Evolutionary conservation across 2,797 vertebrate species (phyloP), one percentile per base, ranked within the genome.

Genomic region (Myotis planiceps): DNA sequence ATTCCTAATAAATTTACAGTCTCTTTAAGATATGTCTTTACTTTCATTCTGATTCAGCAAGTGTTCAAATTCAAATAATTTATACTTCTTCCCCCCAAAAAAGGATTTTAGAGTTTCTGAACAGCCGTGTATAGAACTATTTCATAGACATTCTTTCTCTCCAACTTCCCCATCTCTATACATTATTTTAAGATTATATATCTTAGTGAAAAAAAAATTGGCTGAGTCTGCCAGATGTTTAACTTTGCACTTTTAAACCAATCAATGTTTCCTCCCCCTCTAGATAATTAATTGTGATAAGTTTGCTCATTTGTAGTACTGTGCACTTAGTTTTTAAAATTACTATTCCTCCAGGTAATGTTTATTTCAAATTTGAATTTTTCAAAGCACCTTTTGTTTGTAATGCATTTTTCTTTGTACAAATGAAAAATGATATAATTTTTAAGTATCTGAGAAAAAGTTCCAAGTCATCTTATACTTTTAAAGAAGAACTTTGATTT

Each of bases 381-480:
- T 95, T 88, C 66, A 69, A 82, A 63, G 45, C n/a, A 34, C 25
- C 21, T 85, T 95, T 93, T 94, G 60, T 94, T 83, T 47, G 21
- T 63, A 63, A 29, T 94, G 15, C 2, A 23, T 55, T 91, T 51
- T 81, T 90, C 42, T 86, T 89, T n/a, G n/a, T 75, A 75, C 68
- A 94, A 83, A 72, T 89, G 16, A 95, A 83, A 82, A 86, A 5
- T 58, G 86, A 76, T 83, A 7, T 42, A 69, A 45, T 76, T 80
- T 87, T 66, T 86, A 86, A 91, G 21, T 55, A n/a, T 65, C 32
- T 92, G 80, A 80, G 66, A 75, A 84, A 79, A 63, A 68, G 13
- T 87, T 75, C 23, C 16, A 86, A 84, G 39, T 23, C 21, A 71
- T 91, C 69, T 87, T 15, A 21, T 93, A 9, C 74, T 75, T 95